Base-by-base conservation (phyloP, 2,113 vertebrate genomes). In the Cariama cristata region DNA sequence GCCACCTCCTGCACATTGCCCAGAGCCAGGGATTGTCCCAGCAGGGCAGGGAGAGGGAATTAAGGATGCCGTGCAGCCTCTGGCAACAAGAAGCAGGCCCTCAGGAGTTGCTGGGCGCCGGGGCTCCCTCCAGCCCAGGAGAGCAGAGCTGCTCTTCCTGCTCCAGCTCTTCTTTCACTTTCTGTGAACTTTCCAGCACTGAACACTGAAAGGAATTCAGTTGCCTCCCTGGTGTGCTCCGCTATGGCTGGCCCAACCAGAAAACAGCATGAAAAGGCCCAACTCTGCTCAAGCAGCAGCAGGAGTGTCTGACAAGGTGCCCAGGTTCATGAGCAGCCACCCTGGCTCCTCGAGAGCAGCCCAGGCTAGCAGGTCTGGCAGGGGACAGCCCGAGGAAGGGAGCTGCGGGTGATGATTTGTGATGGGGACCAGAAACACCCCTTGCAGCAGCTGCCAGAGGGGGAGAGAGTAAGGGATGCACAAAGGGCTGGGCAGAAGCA, bases 31-130 rank as follows among this genome's bases (percentile, higher is more conserved):
- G 23, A 38, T 19, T 49, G 62, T 55, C 22, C 19, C 1, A 1
- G 24, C 4, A 45, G 47, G 22, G 52, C 32, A 59, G n/a, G 16
- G 14, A 79, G 47, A 77, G 18, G 38, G 24, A 82, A 74, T 21
- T 14, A 81, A 26, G 47, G 50, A n/a, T 30, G 30, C 18, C 11
- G 38, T 58, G 55, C 27, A 85, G 69, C 33, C 53, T 69, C 24
- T 3, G 4, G 47, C 50, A 79, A 55, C 30, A 72, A 71, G 40
- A 87, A 76, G 8, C 28, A 28, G 49, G 15, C 12, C 35, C 42
- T 7, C 47, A 28, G 30, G 40, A 60, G 40, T 58, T 60, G 44
- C 47, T 49, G 21, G 4, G 55, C 1, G 1, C 58, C 0, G 0
- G 23, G n/a, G 17, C 17, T 62, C 52, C 23, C 38, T 77, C 44